These are phyloP conservation scores for Monarcha castaneiventris DNA, from an alignment of 2,113 vertebrate species.

Conservation along the genomic window DNA sequence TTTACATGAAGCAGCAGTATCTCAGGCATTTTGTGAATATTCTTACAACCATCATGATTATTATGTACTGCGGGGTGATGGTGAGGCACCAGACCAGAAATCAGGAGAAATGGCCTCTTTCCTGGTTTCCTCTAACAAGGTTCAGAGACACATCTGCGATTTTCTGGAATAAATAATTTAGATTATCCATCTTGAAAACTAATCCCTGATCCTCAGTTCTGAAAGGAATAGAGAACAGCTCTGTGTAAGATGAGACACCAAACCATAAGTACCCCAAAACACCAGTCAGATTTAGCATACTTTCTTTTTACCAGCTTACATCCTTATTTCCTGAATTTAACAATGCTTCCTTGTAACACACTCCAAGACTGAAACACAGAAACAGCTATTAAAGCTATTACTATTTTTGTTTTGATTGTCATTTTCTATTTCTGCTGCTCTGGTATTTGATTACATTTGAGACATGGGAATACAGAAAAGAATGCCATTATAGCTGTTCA, in stretches of 20 bases:
- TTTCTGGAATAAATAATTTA: neutral
- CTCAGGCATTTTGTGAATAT: neutral
- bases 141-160: neutral
- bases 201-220: neutral
- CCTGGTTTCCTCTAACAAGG: neutral
- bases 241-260: neutral
- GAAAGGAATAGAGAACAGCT: neutral
- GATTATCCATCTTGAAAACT: neutral
- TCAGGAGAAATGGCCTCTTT: neutral
- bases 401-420: neutral
- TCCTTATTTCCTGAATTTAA: neutral
- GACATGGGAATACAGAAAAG: neutral
- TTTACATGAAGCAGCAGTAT: neutral
- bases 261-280: neutral
- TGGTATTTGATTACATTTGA: neutral
- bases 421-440: neutral
- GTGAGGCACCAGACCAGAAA: neutral
- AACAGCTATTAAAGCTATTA: neutral
- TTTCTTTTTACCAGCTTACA: neutral
- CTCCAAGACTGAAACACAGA: neutral
- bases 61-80: neutral
- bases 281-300: neutral
- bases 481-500: neutral
- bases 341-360: neutral
- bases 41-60: neutral